Base-by-base conservation (phyloP, 2,888 invertebrate species). In the Scaptomyza cyrtandrae region DNA sequence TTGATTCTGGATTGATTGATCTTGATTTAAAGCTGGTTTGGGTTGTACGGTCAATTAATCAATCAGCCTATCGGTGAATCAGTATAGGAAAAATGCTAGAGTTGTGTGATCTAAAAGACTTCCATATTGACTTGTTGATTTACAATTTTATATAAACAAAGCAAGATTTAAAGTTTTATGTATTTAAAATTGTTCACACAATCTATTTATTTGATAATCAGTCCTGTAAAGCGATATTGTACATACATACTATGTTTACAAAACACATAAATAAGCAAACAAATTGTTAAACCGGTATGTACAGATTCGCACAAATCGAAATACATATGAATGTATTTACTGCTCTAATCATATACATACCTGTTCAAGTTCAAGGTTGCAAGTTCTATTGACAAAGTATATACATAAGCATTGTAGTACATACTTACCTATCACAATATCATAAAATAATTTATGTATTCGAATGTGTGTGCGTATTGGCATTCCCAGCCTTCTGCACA, bases 291-390 rank as follows among this genome's bases (percentile, higher is more conserved):
- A 6, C 16, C 13, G 4, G 4, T 19, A 31, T 44, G 19, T 35
- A 56, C 16, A 56, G 29, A 16, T 13, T 19, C 10, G 33, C 50
- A 10, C n/a, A 35, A 50, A 19, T 24, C 10, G 35, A 35, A 24
- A 6, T 39, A 19, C 13, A 3, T 52, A 58, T 11, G 10, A 41
- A 39, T 11, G 10, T 46, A 39, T 14, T 41, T 16, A 41, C 41
- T 39, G 39, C 39, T 41, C 41, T 41, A 41, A 33, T 27, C 35
- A 29, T 39, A 53, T 31, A 31, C 33, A 53, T 31, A 31, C 33
- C 33, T 19, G 45, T 19, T 64, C 57, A 86, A 66, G 86, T 80
- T 80, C 80, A 80, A 80, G 80, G 80, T 73, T 79, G 57, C 60
- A 41, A 48, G 37, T 55, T 29, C 45, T 54, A 41, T 57, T 35